Base-by-base conservation (phyloP, 1,140 invertebrate genomes). In the Trichonephila inaurata region DNA sequence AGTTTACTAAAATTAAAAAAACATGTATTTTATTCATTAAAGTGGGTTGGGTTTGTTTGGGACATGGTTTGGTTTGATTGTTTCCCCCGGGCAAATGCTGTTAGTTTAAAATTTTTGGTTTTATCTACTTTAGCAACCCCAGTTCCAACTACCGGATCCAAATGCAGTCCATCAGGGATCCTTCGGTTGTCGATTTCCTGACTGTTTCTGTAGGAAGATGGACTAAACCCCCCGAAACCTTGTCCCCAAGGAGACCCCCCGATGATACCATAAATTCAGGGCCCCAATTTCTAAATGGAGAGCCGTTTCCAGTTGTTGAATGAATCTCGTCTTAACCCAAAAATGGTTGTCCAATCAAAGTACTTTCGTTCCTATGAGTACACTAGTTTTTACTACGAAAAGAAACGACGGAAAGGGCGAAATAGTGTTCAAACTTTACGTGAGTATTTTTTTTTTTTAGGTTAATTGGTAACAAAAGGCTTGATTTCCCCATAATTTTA, bases 191-290 rank as follows among this genome's bases (percentile, higher is more conserved):
- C 95, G 96, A 85, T 96, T 99, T 91, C 98, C 98, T 12, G 98
- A 99, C 95, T 99, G 99, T 95, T 99, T 98, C 96, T 99, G 98
- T 95, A 98, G 98, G 97, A 98, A 95, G 98, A 99, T 96, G 98
- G 98, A 98, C 98, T 0, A 97, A 58, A 98, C 98, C 95, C 98
- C 98, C 5, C 98, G 94, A 7, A 89, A 94, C 40, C 81, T 95
- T 1, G n/a, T 72, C 12, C 95, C 95, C 0, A 90, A 90, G 14
- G 88, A 95, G 83, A 94, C 90, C 10, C 95, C 95, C 62, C 95
- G 88, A 94, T 95, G 94, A 88, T 95, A 4, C 88, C 14, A 66
- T 95, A 3, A 88, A 28, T 95, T 95, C 77, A 94, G 93, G 51
- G 95, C 95, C 19, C 72, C 95, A 16, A 95, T 95, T 40, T 21